Evolutionary conservation across 2,888 invertebrate genomes (phyloP).

Genomic region (Pandemis cinnamomeana): DNA sequence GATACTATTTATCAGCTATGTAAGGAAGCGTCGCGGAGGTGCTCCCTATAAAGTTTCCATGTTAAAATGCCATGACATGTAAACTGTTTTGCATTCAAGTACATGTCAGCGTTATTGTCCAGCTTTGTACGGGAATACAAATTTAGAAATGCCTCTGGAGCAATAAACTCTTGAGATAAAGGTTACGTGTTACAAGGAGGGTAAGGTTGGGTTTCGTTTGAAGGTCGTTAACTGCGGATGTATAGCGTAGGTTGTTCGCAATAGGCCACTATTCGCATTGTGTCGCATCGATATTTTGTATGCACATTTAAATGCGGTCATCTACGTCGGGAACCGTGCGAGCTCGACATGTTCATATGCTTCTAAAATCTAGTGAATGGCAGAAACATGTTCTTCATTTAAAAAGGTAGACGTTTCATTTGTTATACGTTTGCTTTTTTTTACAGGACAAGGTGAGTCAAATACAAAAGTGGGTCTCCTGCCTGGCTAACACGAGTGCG

Average conservation of each 20-base stretch:
- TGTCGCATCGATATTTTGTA: slow-evolving; percentile 79
- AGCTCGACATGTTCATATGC: slow-evolving; percentile 65
- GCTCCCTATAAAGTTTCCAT: slow-evolving; percentile 73
- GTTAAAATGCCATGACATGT: slow-evolving; percentile 74
- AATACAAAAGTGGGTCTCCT: too few relatives aligned
- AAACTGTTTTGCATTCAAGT: slow-evolving; percentile 79
- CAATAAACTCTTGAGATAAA: slow-evolving; percentile 39
- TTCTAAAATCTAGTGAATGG: slow-evolving; percentile 27
- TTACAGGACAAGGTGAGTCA: too few relatives aligned
- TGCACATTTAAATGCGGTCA: slow-evolving; percentile 83
- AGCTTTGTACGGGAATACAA: slow-evolving; percentile 60
- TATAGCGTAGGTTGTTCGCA: slow-evolving; percentile 51
- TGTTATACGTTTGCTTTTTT: not conserved
- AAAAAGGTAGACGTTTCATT: slow-evolving; percentile 39
- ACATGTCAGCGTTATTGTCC: slow-evolving; percentile 79
- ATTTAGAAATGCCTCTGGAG: slow-evolving; percentile 2
- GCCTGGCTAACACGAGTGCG: too few relatives aligned
- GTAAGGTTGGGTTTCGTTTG: slow-evolving; percentile 52
- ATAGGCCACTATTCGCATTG: slow-evolving; percentile 74
- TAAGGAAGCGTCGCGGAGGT: slow-evolving; percentile 55
- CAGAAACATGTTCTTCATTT: slow-evolving; percentile 29
- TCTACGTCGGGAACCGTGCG: slow-evolving; percentile 67
- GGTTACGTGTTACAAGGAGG: slow-evolving; percentile 37
- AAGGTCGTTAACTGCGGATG: slow-evolving; percentile 32
- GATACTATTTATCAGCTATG: slow-evolving; percentile 39